Evolutionary conservation across 1,140 invertebrate genomes (phyloP).

Genomic region (Onthophagus taurus): DNA sequence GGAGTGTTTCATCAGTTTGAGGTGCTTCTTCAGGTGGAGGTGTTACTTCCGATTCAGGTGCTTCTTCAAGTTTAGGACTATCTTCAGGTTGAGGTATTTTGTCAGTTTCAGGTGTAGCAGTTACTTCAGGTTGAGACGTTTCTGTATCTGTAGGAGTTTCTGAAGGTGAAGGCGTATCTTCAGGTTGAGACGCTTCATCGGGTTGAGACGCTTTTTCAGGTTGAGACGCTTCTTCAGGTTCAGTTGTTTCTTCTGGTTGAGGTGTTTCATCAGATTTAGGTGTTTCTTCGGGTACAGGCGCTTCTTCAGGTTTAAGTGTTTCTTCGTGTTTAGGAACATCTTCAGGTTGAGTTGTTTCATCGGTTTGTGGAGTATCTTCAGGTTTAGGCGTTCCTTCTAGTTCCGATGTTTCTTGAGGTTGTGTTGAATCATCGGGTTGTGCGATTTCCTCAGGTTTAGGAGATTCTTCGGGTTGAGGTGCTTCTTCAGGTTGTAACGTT

Average conservation of each 20-base stretch:
- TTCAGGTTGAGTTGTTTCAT: neutral
- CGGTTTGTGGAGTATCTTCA: neutral
- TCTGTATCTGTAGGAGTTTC: constrained; percentile 9
- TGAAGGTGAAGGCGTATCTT: constrained; percentile 8
- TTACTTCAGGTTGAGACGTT: constrained; percentile 13
- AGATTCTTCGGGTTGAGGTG: too few species aligned
- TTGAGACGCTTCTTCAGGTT: neutral
- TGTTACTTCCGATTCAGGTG: neutral
- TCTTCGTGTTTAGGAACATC: constrained; percentile 11
- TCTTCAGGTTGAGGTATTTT: constrained; percentile 10
- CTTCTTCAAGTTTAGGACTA: constrained; percentile 8
- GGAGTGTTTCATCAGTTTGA: constrained; percentile 5
- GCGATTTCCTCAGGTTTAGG: too few species aligned
- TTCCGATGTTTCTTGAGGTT: too few species aligned
- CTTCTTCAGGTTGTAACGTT: too few species aligned
- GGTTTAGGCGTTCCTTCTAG: neutral
- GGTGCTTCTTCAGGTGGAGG: neutral
- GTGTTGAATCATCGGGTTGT: too few species aligned
- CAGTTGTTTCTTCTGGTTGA: neutral
- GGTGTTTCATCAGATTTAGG: constrained; percentile 13
- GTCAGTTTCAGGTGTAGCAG: constrained; percentile 11
- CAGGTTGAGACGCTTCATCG: neutral
- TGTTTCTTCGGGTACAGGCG: constrained; percentile 14
- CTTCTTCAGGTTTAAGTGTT: constrained; percentile 14
- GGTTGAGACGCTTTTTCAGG: neutral